Evolutionary conservation across 2,797 vertebrate species (phyloP).

Genomic region (Acrocephalus scirpaceus): DNA sequence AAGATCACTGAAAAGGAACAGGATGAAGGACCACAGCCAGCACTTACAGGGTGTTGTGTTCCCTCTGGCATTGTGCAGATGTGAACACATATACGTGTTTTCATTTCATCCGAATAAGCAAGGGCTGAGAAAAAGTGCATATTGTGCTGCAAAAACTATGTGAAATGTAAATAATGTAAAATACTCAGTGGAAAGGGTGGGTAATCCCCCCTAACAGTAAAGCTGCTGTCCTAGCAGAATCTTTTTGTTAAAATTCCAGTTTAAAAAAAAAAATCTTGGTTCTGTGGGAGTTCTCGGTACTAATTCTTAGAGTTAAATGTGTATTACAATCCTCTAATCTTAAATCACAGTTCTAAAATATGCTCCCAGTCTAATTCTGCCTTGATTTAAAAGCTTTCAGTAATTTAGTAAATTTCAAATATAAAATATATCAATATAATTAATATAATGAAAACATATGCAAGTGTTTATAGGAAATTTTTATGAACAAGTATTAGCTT

Average conservation of each 20-base stretch:
- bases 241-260: neutral
- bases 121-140: neutral
- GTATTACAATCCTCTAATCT: neutral
- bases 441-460: neutral
- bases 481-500: neutral
- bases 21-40: neutral
- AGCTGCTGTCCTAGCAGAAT: neutral
- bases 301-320: neutral
- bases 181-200: neutral
- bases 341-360: neutral
- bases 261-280: neutral
- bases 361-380: neutral
- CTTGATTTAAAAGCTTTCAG: neutral
- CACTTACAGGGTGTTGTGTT: neutral
- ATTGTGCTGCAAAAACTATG: neutral
- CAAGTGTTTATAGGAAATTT: neutral
- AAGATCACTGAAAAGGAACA: neutral
- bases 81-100: neutral
- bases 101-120: neutral
- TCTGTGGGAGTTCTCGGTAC: neutral
- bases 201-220: neutral
- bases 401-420: neutral
- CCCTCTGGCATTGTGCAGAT: neutral
- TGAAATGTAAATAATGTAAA: neutral
- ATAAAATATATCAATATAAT: neutral